phyloP scores from a whole-genome alignment of 2,888 invertebrate species.

The Trachelus tabidus region DNA sequence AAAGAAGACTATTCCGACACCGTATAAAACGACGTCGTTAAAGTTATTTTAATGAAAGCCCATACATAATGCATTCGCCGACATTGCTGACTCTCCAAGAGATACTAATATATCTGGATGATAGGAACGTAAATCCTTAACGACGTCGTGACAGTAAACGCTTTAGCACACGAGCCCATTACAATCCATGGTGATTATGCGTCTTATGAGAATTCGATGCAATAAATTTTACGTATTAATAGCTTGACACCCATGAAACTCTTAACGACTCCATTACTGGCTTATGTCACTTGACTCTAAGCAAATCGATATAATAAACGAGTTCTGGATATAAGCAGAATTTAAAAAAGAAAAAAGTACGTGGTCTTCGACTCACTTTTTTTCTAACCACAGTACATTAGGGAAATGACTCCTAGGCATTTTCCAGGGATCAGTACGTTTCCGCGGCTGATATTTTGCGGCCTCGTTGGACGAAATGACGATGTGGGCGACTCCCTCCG shows the following conservation, averaged over 20 bases:
- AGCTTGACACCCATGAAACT: background rate
- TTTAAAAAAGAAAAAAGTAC: background rate
- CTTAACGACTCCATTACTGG: background rate
- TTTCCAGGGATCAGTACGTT: background rate
- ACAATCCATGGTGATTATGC: background rate
- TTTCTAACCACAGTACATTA: background rate
- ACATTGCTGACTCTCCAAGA: background rate
- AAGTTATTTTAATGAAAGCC: background rate
- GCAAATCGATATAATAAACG: background rate
- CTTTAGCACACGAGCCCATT: background rate
- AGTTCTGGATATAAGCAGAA: background rate
- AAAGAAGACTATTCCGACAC: background rate
- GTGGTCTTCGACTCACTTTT: background rate
- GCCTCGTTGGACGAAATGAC: too few species aligned
- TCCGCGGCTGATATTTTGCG: too few species aligned
- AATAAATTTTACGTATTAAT: background rate
- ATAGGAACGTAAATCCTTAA: background rate
- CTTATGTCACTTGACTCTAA: background rate
- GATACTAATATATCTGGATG: background rate
- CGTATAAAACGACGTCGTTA: background rate
- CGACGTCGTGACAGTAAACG: background rate
- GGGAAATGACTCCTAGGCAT: background rate
- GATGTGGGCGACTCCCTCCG: too few species aligned
- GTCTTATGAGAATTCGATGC: background rate
- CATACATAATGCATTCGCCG: background rate